Conservation (phyloP, 2,888 invertebrate genomes). For the Plemyria rubiginata region DNA sequence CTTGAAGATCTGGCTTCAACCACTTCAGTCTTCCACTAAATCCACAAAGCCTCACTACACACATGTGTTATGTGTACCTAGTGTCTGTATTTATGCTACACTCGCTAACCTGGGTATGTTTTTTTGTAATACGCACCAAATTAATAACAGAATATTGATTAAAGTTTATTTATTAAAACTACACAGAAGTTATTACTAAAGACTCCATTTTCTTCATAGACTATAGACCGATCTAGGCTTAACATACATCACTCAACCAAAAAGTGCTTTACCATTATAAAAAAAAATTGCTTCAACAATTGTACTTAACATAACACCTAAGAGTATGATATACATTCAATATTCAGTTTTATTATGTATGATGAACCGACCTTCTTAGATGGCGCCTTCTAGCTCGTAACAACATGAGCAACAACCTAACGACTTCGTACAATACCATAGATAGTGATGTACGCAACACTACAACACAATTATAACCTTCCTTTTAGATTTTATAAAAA, state of each 20-base stretch:
- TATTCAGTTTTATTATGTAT: conserved; percentile 43
- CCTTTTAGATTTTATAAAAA: conserved; percentile 73
- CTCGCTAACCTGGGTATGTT: not conserved
- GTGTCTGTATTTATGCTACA: not conserved
- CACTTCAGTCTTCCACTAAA: not conserved
- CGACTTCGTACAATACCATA: conserved; percentile 53
- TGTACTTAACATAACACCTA: conserved; percentile 79
- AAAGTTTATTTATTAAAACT: conserved; percentile 81
- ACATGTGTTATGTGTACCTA: too few relatives aligned
- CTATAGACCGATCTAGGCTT: conserved; percentile 64
- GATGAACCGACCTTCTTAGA: conserved; percentile 46
- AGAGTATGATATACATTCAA: conserved; percentile 65
- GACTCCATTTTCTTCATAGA: conserved; percentile 63
- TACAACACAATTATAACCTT: conserved; percentile 60
- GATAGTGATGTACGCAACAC: conserved; percentile 21
- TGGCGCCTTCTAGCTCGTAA: conserved; percentile 28
- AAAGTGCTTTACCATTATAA: conserved; percentile 72
- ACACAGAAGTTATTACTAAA: conserved; percentile 75
- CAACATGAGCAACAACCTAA: conserved; percentile 47
- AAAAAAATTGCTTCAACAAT: conserved; percentile 75
- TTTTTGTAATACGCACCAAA: conserved; percentile 6
- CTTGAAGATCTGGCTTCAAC: not conserved
- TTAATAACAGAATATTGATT: conserved; percentile 54
- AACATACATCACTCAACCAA: conserved; percentile 75
- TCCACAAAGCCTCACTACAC: not conserved